These are phyloP conservation scores for Hololepta plana DNA, from an alignment of 2,888 invertebrate species.

Conservation along the genomic window DNA sequence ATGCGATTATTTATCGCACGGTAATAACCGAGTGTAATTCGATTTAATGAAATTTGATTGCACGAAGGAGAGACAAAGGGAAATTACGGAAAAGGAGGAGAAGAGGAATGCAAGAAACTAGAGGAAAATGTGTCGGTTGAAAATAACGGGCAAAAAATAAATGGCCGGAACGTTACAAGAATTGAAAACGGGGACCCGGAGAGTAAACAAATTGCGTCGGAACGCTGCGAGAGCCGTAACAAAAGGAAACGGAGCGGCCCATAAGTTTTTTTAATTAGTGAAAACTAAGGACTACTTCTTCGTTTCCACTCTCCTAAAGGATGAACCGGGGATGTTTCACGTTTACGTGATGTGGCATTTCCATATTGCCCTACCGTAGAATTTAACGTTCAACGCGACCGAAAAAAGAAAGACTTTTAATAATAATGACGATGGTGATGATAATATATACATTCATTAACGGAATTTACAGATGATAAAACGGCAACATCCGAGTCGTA, in stretches of 20 bases:
- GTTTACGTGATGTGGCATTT: constrained; percentile 13
- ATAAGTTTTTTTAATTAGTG: constrained; percentile 28
- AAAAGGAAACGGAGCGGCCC: constrained; percentile 11
- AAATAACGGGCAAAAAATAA: constrained; percentile 21
- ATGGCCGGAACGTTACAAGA: constrained; percentile 19
- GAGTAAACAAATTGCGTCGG: constrained; percentile 19
- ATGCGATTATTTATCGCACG: constrained; percentile 18
- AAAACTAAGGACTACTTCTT: too few relatives aligned
- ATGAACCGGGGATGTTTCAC: constrained; percentile 6
- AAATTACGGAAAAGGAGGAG: constrained; percentile 12
- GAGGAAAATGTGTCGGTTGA: constrained; percentile 18
- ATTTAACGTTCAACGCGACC: too few relatives aligned
- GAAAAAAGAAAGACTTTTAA: constrained; percentile 11
- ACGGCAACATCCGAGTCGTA: constrained; percentile 20
- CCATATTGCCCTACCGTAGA: too few relatives aligned
- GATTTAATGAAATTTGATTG: constrained; percentile 18
- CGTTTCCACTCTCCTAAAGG: too few relatives aligned
- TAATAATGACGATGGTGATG: too few relatives aligned
- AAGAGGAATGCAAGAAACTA: constrained; percentile 20
- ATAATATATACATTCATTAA: constrained; percentile 24
- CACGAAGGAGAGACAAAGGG: too few relatives aligned
- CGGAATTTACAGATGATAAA: constrained; percentile 28
- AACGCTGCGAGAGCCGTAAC: constrained; percentile 17
- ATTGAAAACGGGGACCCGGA: constrained; percentile 16
- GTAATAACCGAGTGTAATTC: constrained; percentile 18